These are phyloP conservation scores for Liopterus haemorrhoidalis DNA, from an alignment of 2,888 invertebrate genomes.

Conservation along the genomic window DNA sequence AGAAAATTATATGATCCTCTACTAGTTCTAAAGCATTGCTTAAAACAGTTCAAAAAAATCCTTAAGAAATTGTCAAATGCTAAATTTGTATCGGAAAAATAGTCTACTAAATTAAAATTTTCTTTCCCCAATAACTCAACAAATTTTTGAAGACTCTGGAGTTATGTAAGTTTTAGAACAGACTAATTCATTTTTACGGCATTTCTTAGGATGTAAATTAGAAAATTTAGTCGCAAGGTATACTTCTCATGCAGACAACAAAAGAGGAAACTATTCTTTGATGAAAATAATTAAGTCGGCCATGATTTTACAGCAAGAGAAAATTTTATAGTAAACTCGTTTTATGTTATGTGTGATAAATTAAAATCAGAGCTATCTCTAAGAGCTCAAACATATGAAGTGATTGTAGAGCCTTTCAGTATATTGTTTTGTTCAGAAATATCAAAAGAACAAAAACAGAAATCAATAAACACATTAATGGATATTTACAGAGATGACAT, in stretches of 20 bases:
- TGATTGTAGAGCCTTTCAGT: constrained; percentile 1
- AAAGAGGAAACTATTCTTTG: constrained; percentile 2
- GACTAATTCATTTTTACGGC: too few relatives aligned
- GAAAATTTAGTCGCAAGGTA: too few relatives aligned
- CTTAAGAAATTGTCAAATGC: too few relatives aligned
- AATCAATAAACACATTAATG: neutral
- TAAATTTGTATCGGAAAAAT: too few relatives aligned
- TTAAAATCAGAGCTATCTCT: neutral
- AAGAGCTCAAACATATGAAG: constrained; percentile 4
- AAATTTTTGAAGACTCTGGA: too few relatives aligned
- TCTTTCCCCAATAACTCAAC: too few relatives aligned
- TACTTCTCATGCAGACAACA: constrained; percentile 2
- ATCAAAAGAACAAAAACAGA: constrained; percentile 5
- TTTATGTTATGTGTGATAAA: constrained; percentile 5
- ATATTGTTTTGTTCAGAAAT: constrained; percentile 2
- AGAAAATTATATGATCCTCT: too few relatives aligned
- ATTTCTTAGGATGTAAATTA: too few relatives aligned
- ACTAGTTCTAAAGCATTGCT: too few relatives aligned
- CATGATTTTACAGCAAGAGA: constrained; percentile 3
- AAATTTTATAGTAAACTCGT: constrained; percentile 4
- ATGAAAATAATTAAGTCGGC: constrained; percentile 2
- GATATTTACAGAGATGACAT: constrained; percentile 4
- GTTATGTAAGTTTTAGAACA: too few relatives aligned
- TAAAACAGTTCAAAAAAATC: too few relatives aligned
- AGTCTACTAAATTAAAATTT: too few relatives aligned